Percentiles rank a stretch among this genome's conserved stretches.
phyloP scores from a whole-genome alignment of 37 sponge, comb jelly and placozoan species.

The Axinella damicornis region DNA sequence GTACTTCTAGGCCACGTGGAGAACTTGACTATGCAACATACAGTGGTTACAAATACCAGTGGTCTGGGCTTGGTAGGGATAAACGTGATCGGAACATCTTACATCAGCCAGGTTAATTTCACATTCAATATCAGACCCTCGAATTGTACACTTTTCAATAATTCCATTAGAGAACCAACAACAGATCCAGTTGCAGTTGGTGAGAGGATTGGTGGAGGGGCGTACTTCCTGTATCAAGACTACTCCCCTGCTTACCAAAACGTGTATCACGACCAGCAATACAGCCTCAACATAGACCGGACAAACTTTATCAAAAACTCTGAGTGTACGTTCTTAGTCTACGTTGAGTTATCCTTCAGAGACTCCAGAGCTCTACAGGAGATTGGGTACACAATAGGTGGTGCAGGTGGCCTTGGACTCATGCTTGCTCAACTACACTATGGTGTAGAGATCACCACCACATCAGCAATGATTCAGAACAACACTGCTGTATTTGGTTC shows the following conservation, averaged over 20 bases:
- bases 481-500: conserved; percentile 8
- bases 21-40: conserved; percentile 15
- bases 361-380: not conserved
- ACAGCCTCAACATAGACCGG: not conserved
- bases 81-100: conserved; percentile 34
- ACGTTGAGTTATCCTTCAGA: not conserved
- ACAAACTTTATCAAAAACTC: conserved; percentile 5
- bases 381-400: conserved; percentile 31
- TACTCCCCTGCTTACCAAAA: not conserved
- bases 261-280: not conserved
- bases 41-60: conserved; percentile 10
- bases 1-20: conserved; percentile 11
- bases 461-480: not conserved
- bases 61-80: conserved; percentile 56
- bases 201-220: conserved; percentile 42
- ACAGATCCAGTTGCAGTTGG: not conserved
- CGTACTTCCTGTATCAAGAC: conserved; percentile 42
- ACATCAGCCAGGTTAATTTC: conserved; percentile 2
- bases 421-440: conserved; percentile 9
- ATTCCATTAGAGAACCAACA: not conserved
- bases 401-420: conserved; percentile 8
- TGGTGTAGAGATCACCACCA: conserved; percentile 3
- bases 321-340: conserved; percentile 1
- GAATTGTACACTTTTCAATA: not conserved
- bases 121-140: not conserved